phyloP scores from a whole-genome alignment of 1,140 invertebrate genomes.

The Venturia canescens region DNA sequence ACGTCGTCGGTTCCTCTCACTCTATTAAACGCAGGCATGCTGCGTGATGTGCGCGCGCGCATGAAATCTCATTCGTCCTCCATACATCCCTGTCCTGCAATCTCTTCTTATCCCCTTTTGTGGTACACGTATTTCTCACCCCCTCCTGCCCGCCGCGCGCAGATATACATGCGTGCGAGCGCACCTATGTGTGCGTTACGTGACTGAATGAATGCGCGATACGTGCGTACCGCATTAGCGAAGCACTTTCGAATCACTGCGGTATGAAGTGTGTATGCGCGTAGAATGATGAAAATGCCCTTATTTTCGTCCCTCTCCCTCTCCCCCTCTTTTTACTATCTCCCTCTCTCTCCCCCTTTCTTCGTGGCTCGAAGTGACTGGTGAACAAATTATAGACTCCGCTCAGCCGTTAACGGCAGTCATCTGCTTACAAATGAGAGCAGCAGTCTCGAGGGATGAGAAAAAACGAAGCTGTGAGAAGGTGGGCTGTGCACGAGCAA shows the following conservation, averaged over 20 bases:
- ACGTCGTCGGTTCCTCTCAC: constrained; percentile 34
- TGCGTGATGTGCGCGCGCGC: constrained; percentile 15
- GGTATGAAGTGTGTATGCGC: constrained; percentile 51
- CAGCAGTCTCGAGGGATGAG: constrained; percentile 39
- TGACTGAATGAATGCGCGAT: constrained; percentile 41
- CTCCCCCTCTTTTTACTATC: not conserved
- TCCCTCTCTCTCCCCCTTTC: not conserved
- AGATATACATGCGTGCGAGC: not conserved
- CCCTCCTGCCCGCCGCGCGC: not conserved
- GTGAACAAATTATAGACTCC: constrained; percentile 74
- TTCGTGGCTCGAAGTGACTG: not conserved
- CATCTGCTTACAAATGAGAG: constrained; percentile 66
- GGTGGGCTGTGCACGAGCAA: constrained; percentile 9
- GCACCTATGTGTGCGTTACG: constrained; percentile 35
- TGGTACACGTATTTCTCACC: constrained; percentile 39
- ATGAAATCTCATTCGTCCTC: constrained; percentile 40
- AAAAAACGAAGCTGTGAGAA: constrained; percentile 10
- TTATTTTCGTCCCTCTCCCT: not conserved
- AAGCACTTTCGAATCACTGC: constrained; percentile 54
- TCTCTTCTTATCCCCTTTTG: constrained; percentile 62
- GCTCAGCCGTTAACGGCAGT: constrained; percentile 72
- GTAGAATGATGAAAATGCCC: constrained; percentile 37
- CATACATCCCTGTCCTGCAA: constrained; percentile 17
- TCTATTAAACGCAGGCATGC: constrained; percentile 17
- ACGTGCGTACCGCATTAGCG: constrained; percentile 55